These are phyloP conservation scores for Phyto melanocephala DNA, from an alignment of 2,888 invertebrate species.

Conservation along the genomic window DNA sequence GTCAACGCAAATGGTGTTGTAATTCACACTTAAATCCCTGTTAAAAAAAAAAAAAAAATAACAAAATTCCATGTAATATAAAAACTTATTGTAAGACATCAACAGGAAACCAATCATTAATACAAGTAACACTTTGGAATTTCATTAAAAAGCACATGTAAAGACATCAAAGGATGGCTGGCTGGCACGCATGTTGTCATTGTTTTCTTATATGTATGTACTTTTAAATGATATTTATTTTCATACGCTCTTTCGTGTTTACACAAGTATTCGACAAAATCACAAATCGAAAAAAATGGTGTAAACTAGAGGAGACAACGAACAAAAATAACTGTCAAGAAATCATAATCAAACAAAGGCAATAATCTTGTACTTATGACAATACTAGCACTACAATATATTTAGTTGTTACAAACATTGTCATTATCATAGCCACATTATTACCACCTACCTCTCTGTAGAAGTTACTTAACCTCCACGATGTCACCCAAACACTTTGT, in stretches of 20 bases:
- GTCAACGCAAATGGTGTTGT: constrained; percentile 53
- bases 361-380: constrained; percentile 40
- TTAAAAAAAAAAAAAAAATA: constrained; percentile 5
- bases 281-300: constrained; percentile 47
- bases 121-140: constrained; percentile 59
- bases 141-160: constrained; percentile 47
- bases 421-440: constrained; percentile 8
- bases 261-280: constrained; percentile 36
- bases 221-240: constrained; percentile 9
- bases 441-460: neutral
- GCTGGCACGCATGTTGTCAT: constrained; percentile 47
- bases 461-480: neutral
- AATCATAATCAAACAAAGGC: constrained; percentile 48
- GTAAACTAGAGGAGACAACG: constrained; percentile 14
- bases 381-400: constrained; percentile 15
- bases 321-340: constrained; percentile 4
- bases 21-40: constrained; percentile 46
- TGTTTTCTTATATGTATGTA: constrained; percentile 16
- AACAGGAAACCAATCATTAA: constrained; percentile 59
- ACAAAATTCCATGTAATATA: neutral
- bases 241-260: constrained; percentile 30
- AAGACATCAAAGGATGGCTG: constrained; percentile 54
- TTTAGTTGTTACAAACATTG: constrained; percentile 39
- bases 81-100: neutral
- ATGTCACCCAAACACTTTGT: neutral